A percentile compares a stretch with the other conserved stretches of the same genome.
Conservation (phyloP, 2,797 vertebrate species). For the Anguilla megastoma region DNA sequence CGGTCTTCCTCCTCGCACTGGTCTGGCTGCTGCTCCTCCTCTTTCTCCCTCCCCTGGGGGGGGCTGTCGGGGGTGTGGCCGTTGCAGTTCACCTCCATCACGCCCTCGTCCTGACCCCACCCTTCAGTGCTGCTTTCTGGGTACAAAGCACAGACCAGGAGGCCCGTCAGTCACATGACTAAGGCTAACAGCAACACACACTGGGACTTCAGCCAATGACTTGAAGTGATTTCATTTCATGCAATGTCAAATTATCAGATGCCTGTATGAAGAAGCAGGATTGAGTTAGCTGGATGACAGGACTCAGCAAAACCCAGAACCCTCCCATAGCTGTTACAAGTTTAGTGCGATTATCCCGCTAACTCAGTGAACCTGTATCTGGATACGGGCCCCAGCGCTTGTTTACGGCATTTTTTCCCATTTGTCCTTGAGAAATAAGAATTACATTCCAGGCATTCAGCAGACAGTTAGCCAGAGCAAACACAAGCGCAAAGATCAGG, state of each 20-base stretch:
- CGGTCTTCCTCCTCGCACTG: constrained; percentile 41
- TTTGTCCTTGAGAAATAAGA: no score
- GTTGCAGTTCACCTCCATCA: constrained; percentile 81
- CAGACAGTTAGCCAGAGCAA: no score
- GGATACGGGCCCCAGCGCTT: no score
- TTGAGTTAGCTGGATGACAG: no score
- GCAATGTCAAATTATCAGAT: background rate
- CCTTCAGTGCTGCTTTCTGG: constrained; percentile 34
- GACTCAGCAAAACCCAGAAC: no score
- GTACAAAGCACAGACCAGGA: background rate
- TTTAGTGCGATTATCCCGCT: no score
- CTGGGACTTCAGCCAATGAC: background rate
- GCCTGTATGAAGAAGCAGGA: no score
- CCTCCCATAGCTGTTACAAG: no score
- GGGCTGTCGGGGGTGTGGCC: constrained; percentile 65
- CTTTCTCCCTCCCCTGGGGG: constrained; percentile 63
- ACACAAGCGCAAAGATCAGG: no score
- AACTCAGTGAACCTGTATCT: no score
- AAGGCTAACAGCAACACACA: background rate
- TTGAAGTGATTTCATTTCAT: background rate
- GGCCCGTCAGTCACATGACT: background rate
- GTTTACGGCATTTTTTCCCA: no score
- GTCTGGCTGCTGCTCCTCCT: constrained; percentile 51
- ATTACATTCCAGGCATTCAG: no score
- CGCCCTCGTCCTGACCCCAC: constrained; percentile 41